Percentiles rank a stretch among this genome's conserved stretches.
These are phyloP conservation scores for Quadroppia sp. DNA, from an alignment of 2,888 invertebrate species.

Conservation along the genomic window DNA sequence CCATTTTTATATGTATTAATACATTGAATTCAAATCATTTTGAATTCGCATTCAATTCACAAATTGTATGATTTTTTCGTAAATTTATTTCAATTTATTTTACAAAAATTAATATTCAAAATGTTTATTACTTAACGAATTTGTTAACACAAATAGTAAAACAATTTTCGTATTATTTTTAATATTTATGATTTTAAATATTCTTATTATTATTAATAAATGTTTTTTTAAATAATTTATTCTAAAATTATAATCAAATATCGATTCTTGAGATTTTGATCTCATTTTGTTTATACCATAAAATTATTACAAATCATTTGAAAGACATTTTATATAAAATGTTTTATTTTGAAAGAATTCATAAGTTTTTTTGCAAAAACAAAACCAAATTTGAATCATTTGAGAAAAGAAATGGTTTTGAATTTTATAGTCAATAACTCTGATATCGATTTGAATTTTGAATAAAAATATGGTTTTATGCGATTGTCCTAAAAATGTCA, in stretches of 20 bases:
- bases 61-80: not conserved
- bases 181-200: too few species aligned
- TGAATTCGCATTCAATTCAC: not conserved
- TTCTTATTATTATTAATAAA: too few species aligned
- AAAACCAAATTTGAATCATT: not conserved
- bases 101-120: too few species aligned
- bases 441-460: constrained; percentile 5
- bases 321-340: not conserved
- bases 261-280: not conserved
- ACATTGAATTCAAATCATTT: not conserved
- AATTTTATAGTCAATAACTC: not conserved
- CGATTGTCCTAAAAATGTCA: constrained; percentile 23
- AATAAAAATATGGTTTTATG: not conserved
- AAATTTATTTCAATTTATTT: too few species aligned
- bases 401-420: not conserved
- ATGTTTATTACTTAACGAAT: too few species aligned
- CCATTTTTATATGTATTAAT: not conserved
- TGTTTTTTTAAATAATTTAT: too few species aligned
- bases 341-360: not conserved
- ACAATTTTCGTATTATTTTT: too few species aligned
- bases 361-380: not conserved
- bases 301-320: not conserved
- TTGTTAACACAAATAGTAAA: too few species aligned
- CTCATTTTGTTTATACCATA: not conserved
- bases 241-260: not conserved